A percentile compares a stretch with the other conserved stretches of the same genome.
These are phyloP conservation scores for Odontocolon sp. DNA, from an alignment of 2,888 invertebrate species.

Conservation along the genomic window DNA sequence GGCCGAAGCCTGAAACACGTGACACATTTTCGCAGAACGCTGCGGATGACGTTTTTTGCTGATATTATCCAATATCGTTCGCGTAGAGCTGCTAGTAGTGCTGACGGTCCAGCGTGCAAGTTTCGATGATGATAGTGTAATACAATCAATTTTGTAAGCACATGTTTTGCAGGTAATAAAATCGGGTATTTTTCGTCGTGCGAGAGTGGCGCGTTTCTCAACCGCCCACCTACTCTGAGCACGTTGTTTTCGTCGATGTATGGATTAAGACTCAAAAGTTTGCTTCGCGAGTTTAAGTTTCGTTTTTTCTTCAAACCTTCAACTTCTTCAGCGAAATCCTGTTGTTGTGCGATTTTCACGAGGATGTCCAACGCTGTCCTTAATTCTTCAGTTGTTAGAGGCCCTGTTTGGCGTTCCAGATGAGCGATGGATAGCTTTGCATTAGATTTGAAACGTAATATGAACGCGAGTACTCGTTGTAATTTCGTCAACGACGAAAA, in stretches of 20 bases:
- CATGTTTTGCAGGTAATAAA: constrained; percentile 7
- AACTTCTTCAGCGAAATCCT: constrained; percentile 13
- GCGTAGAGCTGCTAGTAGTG: constrained; percentile 22
- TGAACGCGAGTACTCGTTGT: too few species aligned
- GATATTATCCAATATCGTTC: constrained; percentile 33
- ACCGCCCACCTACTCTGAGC: constrained; percentile 17
- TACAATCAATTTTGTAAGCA: constrained; percentile 29
- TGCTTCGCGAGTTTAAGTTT: background rate
- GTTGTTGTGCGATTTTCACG: constrained; percentile 1
- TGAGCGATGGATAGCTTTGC: too few species aligned
- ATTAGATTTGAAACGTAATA: too few species aligned
- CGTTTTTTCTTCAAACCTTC: background rate
- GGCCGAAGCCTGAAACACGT: constrained; percentile 59
- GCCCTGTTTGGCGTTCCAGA: too few species aligned
- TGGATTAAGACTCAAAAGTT: constrained; percentile 1
- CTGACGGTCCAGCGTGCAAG: constrained; percentile 42
- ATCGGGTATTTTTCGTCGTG: constrained; percentile 25
- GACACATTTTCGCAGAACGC: constrained; percentile 51
- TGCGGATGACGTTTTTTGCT: constrained; percentile 27
- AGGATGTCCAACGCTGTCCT: too few species aligned
- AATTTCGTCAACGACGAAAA: too few species aligned
- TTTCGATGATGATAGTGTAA: constrained; percentile 20
- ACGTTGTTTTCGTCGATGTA: constrained; percentile 10
- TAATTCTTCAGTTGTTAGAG: too few species aligned
- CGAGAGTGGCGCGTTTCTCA: constrained; percentile 15